Conservation (phyloP, 2,113 vertebrate species). For the Bufo bufo region DNA sequence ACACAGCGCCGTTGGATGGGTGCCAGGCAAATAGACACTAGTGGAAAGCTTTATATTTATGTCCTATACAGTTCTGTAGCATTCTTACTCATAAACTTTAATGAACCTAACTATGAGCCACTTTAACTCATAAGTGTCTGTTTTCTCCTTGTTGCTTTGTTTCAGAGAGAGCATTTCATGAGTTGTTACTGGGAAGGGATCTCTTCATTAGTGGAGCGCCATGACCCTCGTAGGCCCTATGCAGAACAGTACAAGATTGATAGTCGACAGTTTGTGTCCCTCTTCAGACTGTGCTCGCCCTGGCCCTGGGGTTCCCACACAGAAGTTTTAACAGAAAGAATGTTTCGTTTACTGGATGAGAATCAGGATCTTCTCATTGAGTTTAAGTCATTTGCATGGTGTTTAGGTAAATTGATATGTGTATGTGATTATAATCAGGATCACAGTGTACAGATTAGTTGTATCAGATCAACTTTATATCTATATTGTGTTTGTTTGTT, state of each 20-base stretch:
- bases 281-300: conserved; percentile 82
- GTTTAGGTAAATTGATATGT: conserved; percentile 74
- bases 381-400: conserved; percentile 83
- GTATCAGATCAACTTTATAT: background rate
- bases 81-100: too few species aligned
- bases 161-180: conserved; percentile 87
- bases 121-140: background rate
- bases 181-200: conserved; percentile 87
- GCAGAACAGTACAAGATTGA: conserved; percentile 89
- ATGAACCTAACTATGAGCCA: background rate
- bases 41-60: too few species aligned
- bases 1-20: too few species aligned
- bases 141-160: background rate
- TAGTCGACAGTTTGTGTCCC: conserved; percentile 82
- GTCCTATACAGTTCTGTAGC: too few species aligned
- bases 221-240: conserved; percentile 77
- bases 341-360: conserved; percentile 87
- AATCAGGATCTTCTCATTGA: conserved; percentile 79
- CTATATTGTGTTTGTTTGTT: background rate
- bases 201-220: conserved; percentile 62
- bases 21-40: too few species aligned
- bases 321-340: conserved; percentile 78
- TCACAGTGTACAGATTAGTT: background rate
- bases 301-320: conserved; percentile 84
- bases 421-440: background rate